Percentiles rank a stretch among this genome's conserved stretches.
Conservation (phyloP, 1,140 invertebrate species). For the Pseudomyrmex flavicornis region DNA sequence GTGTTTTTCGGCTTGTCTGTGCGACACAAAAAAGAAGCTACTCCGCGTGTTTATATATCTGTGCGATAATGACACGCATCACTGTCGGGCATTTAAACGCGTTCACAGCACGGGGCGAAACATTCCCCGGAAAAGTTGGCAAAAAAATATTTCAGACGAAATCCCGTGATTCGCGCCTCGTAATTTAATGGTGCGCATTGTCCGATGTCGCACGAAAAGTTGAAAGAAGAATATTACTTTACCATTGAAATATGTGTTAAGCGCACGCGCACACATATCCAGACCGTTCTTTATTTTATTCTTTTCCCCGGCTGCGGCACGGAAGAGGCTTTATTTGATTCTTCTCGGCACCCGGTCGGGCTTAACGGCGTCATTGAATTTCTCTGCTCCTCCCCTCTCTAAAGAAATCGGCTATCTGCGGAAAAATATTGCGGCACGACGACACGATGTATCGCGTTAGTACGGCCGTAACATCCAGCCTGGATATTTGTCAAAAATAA, state of each 20-base stretch:
- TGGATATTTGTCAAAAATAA: neutral
- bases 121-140: slow-evolving; percentile 22
- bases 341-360: slow-evolving; percentile 9
- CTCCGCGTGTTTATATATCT: slow-evolving; percentile 39
- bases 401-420: slow-evolving; percentile 63
- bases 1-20: slow-evolving; percentile 5
- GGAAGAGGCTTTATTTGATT: slow-evolving; percentile 70
- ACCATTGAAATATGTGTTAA: slow-evolving; percentile 70
- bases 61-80: slow-evolving; percentile 32
- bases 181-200: slow-evolving; percentile 67
- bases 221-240: slow-evolving; percentile 66
- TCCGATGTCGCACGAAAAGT: slow-evolving; percentile 43
- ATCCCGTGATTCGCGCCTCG: slow-evolving; percentile 22
- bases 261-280: slow-evolving; percentile 55
- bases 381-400: slow-evolving; percentile 56
- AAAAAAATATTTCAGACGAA: slow-evolving; percentile 56
- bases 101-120: neutral
- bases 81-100: neutral
- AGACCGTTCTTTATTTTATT: slow-evolving; percentile 32
- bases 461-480: neutral
- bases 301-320: neutral
- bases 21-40: neutral
- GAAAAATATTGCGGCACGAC: slow-evolving; percentile 58
- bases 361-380: slow-evolving; percentile 71
- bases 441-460: slow-evolving; percentile 6